These are phyloP conservation scores for Aphis gossypii DNA, from an alignment of 1,140 invertebrate genomes.

Conservation along the genomic window DNA sequence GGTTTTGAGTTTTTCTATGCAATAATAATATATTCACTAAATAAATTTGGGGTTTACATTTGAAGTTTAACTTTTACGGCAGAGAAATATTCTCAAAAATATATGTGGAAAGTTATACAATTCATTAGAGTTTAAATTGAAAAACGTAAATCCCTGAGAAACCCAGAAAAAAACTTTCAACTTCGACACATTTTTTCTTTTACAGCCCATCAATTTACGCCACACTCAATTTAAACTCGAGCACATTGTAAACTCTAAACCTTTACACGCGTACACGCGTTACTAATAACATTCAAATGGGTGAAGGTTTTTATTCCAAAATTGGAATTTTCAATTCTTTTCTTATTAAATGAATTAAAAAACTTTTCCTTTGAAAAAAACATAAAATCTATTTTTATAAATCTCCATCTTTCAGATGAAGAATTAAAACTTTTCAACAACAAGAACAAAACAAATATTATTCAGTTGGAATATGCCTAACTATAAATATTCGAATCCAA, in stretches of 20 bases:
- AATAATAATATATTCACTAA: conserved; percentile 4
- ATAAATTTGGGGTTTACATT: not conserved
- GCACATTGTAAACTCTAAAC: conserved; percentile 28
- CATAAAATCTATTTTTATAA: conserved; percentile 14
- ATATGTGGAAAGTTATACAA: conserved; percentile 33
- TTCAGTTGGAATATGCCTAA: not conserved
- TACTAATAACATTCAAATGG: conserved; percentile 40
- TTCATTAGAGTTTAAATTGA: conserved; percentile 48
- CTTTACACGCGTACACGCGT: conserved; percentile 6
- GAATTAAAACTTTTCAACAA: not conserved
- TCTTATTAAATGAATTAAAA: conserved; percentile 36
- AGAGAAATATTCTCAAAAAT: not conserved
- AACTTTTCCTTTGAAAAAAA: conserved; percentile 8
- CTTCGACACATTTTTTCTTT: conserved; percentile 38
- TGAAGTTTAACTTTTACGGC: conserved; percentile 13
- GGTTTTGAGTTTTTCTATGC: not conserved
- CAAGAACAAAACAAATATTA: not conserved
- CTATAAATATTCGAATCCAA: not conserved
- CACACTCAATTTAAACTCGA: conserved; percentile 48
- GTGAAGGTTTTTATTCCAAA: conserved; percentile 13
- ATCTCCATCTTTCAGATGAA: not conserved
- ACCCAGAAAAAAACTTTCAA: conserved; percentile 20
- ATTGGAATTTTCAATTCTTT: conserved; percentile 6
- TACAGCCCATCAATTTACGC: conserved; percentile 43
- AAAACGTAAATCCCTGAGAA: conserved; percentile 44